A percentile compares a stretch with the other conserved stretches of the same genome.
Evolutionary conservation across 2,113 vertebrate genomes (phyloP).

Genomic region (Bos indicus): DNA sequence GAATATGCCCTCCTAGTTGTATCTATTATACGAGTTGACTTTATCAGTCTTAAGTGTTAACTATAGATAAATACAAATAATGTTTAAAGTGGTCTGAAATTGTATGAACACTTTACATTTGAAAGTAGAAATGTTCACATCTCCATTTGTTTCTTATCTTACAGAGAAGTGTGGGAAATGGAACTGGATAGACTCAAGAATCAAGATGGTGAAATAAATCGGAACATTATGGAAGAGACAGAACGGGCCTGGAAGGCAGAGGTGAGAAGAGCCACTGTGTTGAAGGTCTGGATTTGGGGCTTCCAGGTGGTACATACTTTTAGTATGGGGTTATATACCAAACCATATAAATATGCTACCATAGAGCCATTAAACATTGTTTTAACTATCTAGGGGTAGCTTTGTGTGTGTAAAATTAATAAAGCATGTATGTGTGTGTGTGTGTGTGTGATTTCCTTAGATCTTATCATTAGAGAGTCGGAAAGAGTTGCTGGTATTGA

Average conservation of each 20-base stretch:
- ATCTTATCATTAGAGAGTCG: constrained; percentile 88
- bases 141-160: background rate
- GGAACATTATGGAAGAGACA: constrained; percentile 82
- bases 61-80: background rate
- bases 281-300: background rate
- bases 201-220: constrained; percentile 83
- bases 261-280: constrained; percentile 66
- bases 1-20: background rate
- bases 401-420: background rate
- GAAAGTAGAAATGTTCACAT: background rate
- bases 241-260: constrained; percentile 84
- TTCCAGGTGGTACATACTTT: background rate
- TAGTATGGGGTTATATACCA: background rate
- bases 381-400: background rate
- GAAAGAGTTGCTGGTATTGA: constrained; percentile 85
- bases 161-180: constrained; percentile 85
- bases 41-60: background rate
- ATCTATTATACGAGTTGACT: background rate
- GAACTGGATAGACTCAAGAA: constrained; percentile 86
- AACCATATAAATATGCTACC: background rate
- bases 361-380: background rate
- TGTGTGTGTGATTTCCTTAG: constrained; percentile 66
- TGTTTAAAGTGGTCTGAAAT: background rate
- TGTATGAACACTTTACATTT: background rate
- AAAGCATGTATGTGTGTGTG: background rate